These are phyloP conservation scores for Pogonus chalceus DNA, from an alignment of 1,140 invertebrate species.

Conservation along the genomic window DNA sequence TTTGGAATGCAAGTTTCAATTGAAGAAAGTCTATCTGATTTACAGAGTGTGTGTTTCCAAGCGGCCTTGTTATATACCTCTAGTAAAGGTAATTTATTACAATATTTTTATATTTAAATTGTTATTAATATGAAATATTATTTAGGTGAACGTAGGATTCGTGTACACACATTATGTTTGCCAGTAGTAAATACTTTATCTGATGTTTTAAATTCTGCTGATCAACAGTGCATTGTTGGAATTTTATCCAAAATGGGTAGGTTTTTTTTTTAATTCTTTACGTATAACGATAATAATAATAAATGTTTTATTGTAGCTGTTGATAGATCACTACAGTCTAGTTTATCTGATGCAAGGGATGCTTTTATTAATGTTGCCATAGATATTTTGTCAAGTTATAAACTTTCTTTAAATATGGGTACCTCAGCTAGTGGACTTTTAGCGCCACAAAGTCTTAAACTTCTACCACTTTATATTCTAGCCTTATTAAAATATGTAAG, in stretches of 20 bases:
- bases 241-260: conserved; percentile 91
- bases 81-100: conserved; percentile 68
- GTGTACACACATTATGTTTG: conserved; percentile 93
- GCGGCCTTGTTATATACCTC: conserved; percentile 96
- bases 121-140: neutral
- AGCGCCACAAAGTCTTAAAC: conserved; percentile 59
- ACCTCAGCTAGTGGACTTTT: conserved; percentile 51
- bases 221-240: conserved; percentile 89
- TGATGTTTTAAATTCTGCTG: conserved; percentile 85
- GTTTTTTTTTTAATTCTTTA: conserved; percentile 17
- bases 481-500: conserved; percentile 85
- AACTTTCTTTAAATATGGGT: conserved; percentile 55
- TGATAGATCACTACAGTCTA: conserved; percentile 77
- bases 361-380: conserved; percentile 91
- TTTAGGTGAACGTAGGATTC: conserved; percentile 85
- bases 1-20: conserved; percentile 96
- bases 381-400: conserved; percentile 80
- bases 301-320: conserved; percentile 54
- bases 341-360: conserved; percentile 85
- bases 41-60: conserved; percentile 91
- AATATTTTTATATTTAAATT: neutral
- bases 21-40: conserved; percentile 81
- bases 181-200: conserved; percentile 76
- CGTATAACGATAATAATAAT: no score
- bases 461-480: conserved; percentile 84